Percentiles rank a stretch among this genome's conserved stretches.
Conservation (phyloP, 2,888 invertebrate species). For the Mylabris sibirica region DNA sequence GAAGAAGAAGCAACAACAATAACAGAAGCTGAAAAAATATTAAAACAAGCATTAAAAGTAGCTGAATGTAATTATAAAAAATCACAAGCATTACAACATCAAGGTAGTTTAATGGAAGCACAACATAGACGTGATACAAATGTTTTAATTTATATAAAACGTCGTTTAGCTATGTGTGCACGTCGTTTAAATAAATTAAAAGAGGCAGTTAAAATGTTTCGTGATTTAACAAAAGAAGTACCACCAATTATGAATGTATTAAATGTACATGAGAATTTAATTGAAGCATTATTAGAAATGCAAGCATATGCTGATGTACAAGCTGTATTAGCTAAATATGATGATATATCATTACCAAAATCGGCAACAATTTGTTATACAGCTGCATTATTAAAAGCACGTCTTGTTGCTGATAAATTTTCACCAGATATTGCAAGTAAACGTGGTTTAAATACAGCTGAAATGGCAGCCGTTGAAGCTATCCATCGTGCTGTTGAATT, state of each 20-base stretch:
- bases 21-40: conserved; percentile 82
- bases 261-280: conserved; percentile 94
- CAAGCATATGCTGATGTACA: conserved; percentile 97
- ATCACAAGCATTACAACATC: conserved; percentile 82
- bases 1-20: conserved; percentile 97
- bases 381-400: conserved; percentile 90
- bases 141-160: conserved; percentile 91
- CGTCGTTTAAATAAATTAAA: conserved; percentile 91
- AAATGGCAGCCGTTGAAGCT: conserved; percentile 92
- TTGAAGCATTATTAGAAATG: conserved; percentile 94
- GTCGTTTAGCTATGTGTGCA: conserved; percentile 97
- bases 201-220: conserved; percentile 95
- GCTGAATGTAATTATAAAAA: conserved; percentile 79
- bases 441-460: conserved; percentile 83
- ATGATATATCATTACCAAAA: conserved; percentile 92
- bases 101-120: conserved; percentile 75
- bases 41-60: conserved; percentile 83
- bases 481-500: conserved; percentile 96
- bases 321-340: conserved; percentile 89
- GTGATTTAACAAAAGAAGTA: conserved; percentile 95
- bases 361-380: conserved; percentile 96
- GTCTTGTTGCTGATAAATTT: conserved; percentile 90
- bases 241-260: conserved; percentile 94
- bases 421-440: conserved; percentile 85
- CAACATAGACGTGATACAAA: conserved; percentile 89